Evolutionary conservation across 2,113 vertebrate species (phyloP), one percentile per base, ranked within the genome.

Genomic region (Numenius arquata): DNA sequence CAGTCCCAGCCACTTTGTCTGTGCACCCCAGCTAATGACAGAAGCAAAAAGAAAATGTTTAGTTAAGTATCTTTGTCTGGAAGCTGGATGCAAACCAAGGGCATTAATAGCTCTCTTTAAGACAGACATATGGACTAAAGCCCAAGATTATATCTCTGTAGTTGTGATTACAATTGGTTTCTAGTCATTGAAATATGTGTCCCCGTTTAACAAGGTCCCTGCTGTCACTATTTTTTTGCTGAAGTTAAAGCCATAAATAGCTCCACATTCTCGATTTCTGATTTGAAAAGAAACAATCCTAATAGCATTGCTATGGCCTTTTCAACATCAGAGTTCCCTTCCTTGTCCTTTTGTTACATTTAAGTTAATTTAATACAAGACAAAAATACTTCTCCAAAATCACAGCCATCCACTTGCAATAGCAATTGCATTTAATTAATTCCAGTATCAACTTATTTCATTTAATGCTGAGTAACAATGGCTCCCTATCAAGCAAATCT

Each of bases 1-100:
- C n/a, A 96, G 92, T 27, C 66, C 7, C n/a, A 88, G 91, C 48
- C 83, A 80, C 88, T 97, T 85, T n/a, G n/a, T 95, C 84, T 83
- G 6, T 30, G 34, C 26, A 71, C 23, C 41, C 66, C 89, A 58
- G 78, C 79, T 87, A 94, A 96, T 27, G 40, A 50, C 27, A 77
- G 90, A 93, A 74, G 38, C 41, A 73, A 84, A 74, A 89, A 94
- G 59, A 88, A 77, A 94, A 93, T 77, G 81, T 85, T 94, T 92
- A 86, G 81, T 95, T 95, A 93, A 91, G 74, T 76, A 56, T 83
- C 85, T 91, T 93, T 94, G 17, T 84, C 90, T 92, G 74, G 65
- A 32, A 87, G 81, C 96, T 96, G 95, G 90, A 92, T 90, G 55
- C 65, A 92, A 96, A 95, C 85, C 91, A 97, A 88, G 5, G 22